Evolutionary conservation across 2,888 invertebrate species (phyloP), one percentile per base, ranked within the genome.

Genomic region (Drosophila paranaensis): DNA sequence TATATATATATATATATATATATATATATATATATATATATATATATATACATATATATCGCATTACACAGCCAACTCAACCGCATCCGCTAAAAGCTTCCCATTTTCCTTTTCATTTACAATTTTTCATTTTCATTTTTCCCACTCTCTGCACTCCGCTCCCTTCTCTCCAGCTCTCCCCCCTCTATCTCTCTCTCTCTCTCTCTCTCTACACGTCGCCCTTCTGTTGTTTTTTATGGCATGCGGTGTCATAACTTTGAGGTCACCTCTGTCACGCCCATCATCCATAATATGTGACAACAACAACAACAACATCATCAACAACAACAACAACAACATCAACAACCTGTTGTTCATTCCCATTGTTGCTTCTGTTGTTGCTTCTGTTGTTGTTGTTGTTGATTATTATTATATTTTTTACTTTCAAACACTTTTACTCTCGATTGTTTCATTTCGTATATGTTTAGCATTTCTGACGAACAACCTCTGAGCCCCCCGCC

Each of bases 351-450:
- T 48, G 40, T 60, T 63, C 25, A 42, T 46, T 67, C n/a, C 56
- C 43, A 58, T 68, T 42, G 48, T 56, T 60, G 39, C 55, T 73
- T n/a, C 11, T 54, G 45, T 45, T 27, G 6, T n/a, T 43, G 20
- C n/a, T n/a, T n/a, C n/a, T n/a, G n/a, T n/a, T 54, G 45, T 45
- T 27, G 6, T n/a, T 43, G 20, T 6, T 43, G 11, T 6, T 46
- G 3, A 46, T 46, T 48, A 30, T 48, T 10, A 11, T 30, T 46
- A 25, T 30, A 14, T 20, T 62, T 71, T 71, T 70, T 63, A 62
- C 74, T 72, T 74, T 77, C 75, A 68, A 84, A 74, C 82, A 79
- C 85, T 82, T 81, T 85, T 77, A 82, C 79, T 83, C 81, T 85
- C 83, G 64, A 70, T 79, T 71, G 67, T 91, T 90, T 80, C 55